Percentiles rank a stretch among this genome's conserved stretches.
Conservation (phyloP, 2,113 vertebrate species). For the Percopsis transmontana region DNA sequence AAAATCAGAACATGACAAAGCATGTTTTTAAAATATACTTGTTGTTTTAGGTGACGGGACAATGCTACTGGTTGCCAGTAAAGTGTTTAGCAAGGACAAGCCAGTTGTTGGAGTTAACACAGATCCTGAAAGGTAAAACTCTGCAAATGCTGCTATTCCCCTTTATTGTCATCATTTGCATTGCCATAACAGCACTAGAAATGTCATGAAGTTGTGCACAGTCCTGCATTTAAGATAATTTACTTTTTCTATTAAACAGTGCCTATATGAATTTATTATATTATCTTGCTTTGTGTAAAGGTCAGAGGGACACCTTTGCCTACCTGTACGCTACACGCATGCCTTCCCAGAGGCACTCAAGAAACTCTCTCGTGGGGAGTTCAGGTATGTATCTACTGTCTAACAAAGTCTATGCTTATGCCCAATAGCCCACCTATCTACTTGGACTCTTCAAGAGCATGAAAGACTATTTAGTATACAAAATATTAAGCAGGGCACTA, state of each 20-base stretch:
- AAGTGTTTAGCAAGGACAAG: constrained; percentile 91
- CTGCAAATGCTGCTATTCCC: neutral
- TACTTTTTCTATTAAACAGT: neutral
- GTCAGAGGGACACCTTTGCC: constrained; percentile 95
- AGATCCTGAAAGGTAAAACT: constrained; percentile 92
- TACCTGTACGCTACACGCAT: constrained; percentile 90
- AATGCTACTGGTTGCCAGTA: constrained; percentile 96
- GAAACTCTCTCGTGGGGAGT: constrained; percentile 91
- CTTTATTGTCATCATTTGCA: neutral
- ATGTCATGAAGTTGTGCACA: neutral
- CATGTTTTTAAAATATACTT: constrained; percentile 41
- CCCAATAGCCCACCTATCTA: no score
- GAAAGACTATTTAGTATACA: no score
- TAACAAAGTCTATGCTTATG: no score
- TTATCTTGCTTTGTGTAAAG: constrained; percentile 52
- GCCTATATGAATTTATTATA: neutral
- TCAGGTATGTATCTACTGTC: constrained; percentile 85
- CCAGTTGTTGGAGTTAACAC: constrained; percentile 97
- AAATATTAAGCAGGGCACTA: no score
- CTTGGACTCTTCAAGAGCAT: no score
- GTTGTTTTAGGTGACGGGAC: constrained; percentile 89
- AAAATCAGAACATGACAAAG: neutral
- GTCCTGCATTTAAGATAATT: neutral
- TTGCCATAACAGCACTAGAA: neutral
- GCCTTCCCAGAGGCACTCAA: constrained; percentile 92